A percentile compares a stretch with the other conserved stretches of the same genome.
These are phyloP conservation scores for Drosophila testacea DNA, from an alignment of 2,888 invertebrate species.

Conservation along the genomic window DNA sequence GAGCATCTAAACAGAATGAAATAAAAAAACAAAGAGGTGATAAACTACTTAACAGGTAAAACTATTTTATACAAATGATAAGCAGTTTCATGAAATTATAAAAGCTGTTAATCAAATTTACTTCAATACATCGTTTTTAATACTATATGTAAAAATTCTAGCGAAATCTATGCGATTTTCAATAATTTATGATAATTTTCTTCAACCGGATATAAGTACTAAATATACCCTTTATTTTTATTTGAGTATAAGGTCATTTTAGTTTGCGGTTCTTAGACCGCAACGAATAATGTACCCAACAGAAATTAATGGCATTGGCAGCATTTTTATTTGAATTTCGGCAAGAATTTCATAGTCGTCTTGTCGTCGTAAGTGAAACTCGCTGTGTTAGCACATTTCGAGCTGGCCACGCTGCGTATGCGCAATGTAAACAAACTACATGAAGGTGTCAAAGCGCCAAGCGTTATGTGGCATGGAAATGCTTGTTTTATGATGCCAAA, in stretches of 20 bases:
- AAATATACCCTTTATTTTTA: not conserved
- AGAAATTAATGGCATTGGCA: slow-evolving; percentile 49
- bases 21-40: not conserved
- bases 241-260: slow-evolving; percentile 47
- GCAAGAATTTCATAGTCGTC: slow-evolving; percentile 16
- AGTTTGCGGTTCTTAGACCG: slow-evolving; percentile 36
- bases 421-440: slow-evolving; percentile 48
- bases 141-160: not conserved
- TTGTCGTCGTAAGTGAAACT: slow-evolving; percentile 7
- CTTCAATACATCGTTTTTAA: no score
- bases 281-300: slow-evolving; percentile 24
- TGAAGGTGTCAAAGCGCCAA: slow-evolving; percentile 36
- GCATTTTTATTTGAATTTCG: slow-evolving; percentile 24
- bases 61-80: not conserved
- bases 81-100: not conserved
- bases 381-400: slow-evolving; percentile 21
- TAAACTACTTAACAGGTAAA: no score
- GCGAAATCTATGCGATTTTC: not conserved
- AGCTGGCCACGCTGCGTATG: slow-evolving; percentile 41
- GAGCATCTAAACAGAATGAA: slow-evolving; percentile 80
- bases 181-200: not conserved
- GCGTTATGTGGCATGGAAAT: slow-evolving; percentile 31
- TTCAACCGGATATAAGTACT: slow-evolving; percentile 10
- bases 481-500: slow-evolving; percentile 16
- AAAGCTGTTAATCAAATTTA: not conserved